phyloP scores from a whole-genome alignment of 2,797 vertebrate species.

The Sebastes wilsoni region DNA sequence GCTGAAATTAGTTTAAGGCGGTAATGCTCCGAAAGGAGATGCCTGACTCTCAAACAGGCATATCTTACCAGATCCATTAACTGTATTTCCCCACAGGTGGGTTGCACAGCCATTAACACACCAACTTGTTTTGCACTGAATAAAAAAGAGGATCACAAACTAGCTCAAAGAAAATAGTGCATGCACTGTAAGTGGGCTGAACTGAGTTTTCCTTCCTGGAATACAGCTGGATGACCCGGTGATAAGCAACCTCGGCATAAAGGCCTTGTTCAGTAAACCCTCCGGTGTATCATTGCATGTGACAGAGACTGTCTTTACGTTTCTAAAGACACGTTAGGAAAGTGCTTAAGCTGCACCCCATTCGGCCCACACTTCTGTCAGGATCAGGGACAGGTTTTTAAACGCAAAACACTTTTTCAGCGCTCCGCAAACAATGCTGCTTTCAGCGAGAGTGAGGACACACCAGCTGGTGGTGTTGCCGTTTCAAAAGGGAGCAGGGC shows the following conservation, averaged over 20 bases:
- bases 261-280: constrained; percentile 39
- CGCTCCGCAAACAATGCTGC: constrained; percentile 63
- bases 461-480: constrained; percentile 73
- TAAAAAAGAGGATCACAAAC: constrained; percentile 33
- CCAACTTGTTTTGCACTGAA: constrained; percentile 13
- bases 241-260: constrained; percentile 31
- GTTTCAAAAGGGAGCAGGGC: constrained; percentile 68
- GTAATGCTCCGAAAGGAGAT: background rate
- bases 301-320: constrained; percentile 59
- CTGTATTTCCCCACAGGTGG: constrained; percentile 32
- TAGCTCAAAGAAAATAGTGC: constrained; percentile 26
- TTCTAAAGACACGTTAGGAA: constrained; percentile 44
- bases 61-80: constrained; percentile 13
- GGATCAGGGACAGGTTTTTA: constrained; percentile 53
- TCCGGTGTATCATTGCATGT: constrained; percentile 48
- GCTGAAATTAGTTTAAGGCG: background rate
- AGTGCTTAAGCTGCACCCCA: constrained; percentile 38
- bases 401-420: constrained; percentile 52
- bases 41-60: background rate
- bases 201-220: constrained; percentile 21
- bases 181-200: constrained; percentile 6
- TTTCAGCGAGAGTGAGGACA: constrained; percentile 64
- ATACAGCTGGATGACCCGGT: constrained; percentile 28
- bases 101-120: background rate
- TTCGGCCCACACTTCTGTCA: constrained; percentile 58